These are phyloP conservation scores for Leptobrachium ailaonicum DNA, from an alignment of 2,113 vertebrate species.

Conservation along the genomic window DNA sequence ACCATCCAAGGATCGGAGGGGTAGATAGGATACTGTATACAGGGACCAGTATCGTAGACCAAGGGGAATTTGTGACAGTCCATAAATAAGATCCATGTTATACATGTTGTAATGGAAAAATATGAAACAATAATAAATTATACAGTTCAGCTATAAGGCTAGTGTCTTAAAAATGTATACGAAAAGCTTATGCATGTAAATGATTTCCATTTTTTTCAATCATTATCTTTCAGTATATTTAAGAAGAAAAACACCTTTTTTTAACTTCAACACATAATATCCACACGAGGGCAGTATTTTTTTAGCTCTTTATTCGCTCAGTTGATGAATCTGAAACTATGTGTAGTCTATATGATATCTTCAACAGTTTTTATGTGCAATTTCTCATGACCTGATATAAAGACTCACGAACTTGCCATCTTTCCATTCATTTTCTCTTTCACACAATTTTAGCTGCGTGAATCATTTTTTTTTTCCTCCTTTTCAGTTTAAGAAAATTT, in stretches of 20 bases:
- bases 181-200: too few species aligned
- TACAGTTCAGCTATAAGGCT: too few species aligned
- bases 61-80: too few species aligned
- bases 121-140: too few species aligned
- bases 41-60: too few species aligned
- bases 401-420: conserved; percentile 53
- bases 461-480: conserved; percentile 22
- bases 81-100: too few species aligned
- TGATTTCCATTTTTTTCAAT: too few species aligned
- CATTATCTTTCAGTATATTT: not conserved
- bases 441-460: conserved; percentile 37
- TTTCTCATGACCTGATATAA: conserved; percentile 49
- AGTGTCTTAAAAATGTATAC: too few species aligned
- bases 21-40: too few species aligned
- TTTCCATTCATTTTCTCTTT: conserved; percentile 53
- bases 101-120: too few species aligned
- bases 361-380: conserved; percentile 50
- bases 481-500: conserved; percentile 42
- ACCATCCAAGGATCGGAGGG: too few species aligned
- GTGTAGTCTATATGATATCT: conserved; percentile 18
- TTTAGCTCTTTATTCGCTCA: conserved; percentile 42
- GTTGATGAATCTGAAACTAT: conserved; percentile 30
- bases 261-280: conserved; percentile 13
- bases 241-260: not conserved
- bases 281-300: conserved; percentile 59